Percentiles rank a stretch among this genome's conserved stretches.
Conservation (phyloP, 2,113 vertebrate genomes). For the Egretta garzetta region DNA sequence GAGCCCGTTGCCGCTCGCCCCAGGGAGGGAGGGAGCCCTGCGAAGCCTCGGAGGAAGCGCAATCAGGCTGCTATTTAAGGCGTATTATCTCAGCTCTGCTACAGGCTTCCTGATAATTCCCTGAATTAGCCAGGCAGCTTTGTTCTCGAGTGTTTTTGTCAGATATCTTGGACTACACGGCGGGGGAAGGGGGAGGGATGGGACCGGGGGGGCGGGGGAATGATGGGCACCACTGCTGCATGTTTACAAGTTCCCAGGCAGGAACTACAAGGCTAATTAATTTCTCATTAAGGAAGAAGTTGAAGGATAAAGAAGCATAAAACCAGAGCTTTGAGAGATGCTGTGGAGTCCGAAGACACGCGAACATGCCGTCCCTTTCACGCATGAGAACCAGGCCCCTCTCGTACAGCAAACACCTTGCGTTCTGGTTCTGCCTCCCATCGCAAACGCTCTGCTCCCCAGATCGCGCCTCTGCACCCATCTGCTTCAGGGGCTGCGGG, state of each 20-base stretch:
- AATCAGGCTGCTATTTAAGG: constrained; percentile 53
- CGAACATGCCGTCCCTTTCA: background rate
- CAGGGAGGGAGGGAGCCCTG: background rate
- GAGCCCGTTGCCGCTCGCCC: accelerated
- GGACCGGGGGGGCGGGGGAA: background rate
- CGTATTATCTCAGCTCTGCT: constrained; percentile 53
- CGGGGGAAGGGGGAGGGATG: background rate
- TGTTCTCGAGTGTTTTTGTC: constrained; percentile 37
- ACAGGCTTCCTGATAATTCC: constrained; percentile 50
- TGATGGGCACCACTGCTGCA: background rate
- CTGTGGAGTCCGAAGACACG: background rate
- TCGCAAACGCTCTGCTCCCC: background rate
- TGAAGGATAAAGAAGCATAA: constrained; percentile 41
- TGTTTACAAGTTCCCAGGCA: constrained; percentile 52
- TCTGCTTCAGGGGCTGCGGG: background rate
- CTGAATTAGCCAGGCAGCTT: background rate
- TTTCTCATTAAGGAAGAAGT: constrained; percentile 60
- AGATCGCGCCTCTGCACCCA: background rate
- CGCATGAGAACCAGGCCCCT: background rate
- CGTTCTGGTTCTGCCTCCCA: background rate
- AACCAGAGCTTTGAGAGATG: constrained; percentile 43
- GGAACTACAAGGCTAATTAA: constrained; percentile 57
- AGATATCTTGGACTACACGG: background rate
- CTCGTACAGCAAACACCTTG: background rate
- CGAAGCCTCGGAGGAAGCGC: background rate